phyloP scores from a whole-genome alignment of 2,888 invertebrate genomes.

The Dolichomitus sp. region DNA sequence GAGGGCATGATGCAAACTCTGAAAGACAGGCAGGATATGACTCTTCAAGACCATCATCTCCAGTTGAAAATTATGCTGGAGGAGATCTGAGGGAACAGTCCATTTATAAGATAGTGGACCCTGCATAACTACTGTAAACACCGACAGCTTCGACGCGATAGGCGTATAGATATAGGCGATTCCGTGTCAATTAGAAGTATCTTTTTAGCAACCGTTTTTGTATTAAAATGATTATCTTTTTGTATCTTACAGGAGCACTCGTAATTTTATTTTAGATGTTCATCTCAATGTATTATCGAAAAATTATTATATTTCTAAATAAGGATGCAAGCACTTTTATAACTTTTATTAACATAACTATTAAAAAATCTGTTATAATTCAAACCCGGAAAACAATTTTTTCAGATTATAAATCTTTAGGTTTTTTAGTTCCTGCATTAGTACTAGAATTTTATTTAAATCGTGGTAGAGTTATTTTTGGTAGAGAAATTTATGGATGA shows the following conservation, averaged over 20 bases:
- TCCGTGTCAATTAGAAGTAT: not conserved
- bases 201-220: not conserved
- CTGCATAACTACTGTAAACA: not conserved
- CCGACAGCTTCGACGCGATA: not conserved
- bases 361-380: too few species aligned
- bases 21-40: slow-evolving; percentile 61
- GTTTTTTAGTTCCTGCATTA: too few species aligned
- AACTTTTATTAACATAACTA: too few species aligned
- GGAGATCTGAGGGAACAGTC: slow-evolving; percentile 9
- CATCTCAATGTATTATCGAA: too few species aligned
- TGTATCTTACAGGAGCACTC: not conserved
- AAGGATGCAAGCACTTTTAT: too few species aligned
- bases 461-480: too few species aligned
- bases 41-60: slow-evolving; percentile 55
- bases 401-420: too few species aligned
- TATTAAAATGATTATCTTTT: not conserved
- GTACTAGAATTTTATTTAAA: too few species aligned
- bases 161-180: not conserved
- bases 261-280: not conserved
- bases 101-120: slow-evolving; percentile 10
- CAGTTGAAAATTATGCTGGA: slow-evolving; percentile 50
- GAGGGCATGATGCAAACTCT: slow-evolving; percentile 19
- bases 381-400: too few species aligned
- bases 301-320: too few species aligned
- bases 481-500: too few species aligned